A percentile compares a stretch with the other conserved stretches of the same genome.
Conservation (phyloP, 2,113 vertebrate species). For the Hyaena hyaena region DNA sequence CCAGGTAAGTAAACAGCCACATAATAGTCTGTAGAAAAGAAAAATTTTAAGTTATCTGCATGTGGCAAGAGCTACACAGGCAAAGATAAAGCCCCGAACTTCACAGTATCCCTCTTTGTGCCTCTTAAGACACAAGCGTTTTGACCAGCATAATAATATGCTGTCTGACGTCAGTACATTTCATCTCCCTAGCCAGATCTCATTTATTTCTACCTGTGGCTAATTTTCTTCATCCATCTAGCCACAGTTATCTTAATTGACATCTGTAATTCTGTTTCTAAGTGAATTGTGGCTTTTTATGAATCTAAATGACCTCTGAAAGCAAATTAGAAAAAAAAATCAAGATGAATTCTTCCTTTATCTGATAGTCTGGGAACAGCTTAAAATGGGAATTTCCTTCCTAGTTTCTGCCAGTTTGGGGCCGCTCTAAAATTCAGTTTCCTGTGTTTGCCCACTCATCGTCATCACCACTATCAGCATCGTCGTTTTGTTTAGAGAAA, state of each 20-base stretch:
- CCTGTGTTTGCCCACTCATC: neutral
- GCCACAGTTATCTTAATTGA: neutral
- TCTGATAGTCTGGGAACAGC: neutral
- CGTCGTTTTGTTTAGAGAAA: neutral
- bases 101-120: neutral
- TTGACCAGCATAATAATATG: neutral
- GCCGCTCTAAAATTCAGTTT: neutral
- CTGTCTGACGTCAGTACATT: neutral
- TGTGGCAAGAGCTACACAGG: neutral
- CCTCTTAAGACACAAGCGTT: neutral
- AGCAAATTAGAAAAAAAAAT: slow-evolving; percentile 32
- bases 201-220: neutral
- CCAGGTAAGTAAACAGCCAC: slow-evolving; percentile 93
- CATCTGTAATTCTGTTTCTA: slow-evolving; percentile 17
- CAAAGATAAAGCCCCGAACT: slow-evolving; percentile 12
- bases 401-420: neutral
- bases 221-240: slow-evolving; percentile 32
- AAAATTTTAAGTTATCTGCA: neutral
- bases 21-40: slow-evolving; percentile 90
- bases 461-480: neutral
- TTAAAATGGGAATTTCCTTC: slow-evolving; percentile 19
- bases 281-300: neutral
- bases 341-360: neutral
- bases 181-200: neutral
- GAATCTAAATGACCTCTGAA: slow-evolving; percentile 11